Percentiles rank a stretch among this genome's conserved stretches.
Evolutionary conservation across 92 coral and sea anemone species (phyloP).

Genomic region (Isaurus tuberculatus): DNA sequence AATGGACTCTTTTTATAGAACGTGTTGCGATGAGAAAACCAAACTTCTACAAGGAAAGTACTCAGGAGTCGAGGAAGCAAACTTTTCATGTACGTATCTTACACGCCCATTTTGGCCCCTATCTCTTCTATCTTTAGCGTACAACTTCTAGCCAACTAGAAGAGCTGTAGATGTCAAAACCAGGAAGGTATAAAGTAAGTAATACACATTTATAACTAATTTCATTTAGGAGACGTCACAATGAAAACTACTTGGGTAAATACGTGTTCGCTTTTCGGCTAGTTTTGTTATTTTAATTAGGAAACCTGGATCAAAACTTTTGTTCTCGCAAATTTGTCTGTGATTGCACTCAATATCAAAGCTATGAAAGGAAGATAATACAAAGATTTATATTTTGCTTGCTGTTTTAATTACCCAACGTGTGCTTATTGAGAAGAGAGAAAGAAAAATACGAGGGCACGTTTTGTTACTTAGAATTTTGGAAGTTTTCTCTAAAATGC

Average conservation of each 20-base stretch:
- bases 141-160: background rate
- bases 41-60: constrained; percentile 41
- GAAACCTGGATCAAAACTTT: constrained; percentile 34
- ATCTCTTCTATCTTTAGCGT: background rate
- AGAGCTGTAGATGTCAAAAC: constrained; percentile 19
- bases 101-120: constrained; percentile 46
- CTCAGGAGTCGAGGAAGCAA: background rate
- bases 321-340: constrained; percentile 20
- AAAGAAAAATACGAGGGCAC: constrained; percentile 31
- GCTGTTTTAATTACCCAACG: constrained; percentile 55
- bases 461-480: constrained; percentile 32
- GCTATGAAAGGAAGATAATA: constrained; percentile 43
- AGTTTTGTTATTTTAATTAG: constrained; percentile 94
- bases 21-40: constrained; percentile 83
- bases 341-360: constrained; percentile 34
- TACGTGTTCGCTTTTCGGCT: constrained; percentile 68
- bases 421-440: constrained; percentile 57
- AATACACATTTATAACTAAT: constrained; percentile 50
- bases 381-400: constrained; percentile 43
- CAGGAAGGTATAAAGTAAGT: constrained; percentile 49
- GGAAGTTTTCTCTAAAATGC: constrained; percentile 80
- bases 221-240: constrained; percentile 56
- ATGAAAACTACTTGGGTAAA: constrained; percentile 53
- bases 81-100: background rate
- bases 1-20: constrained; percentile 87